A percentile compares a stretch with the other conserved stretches of the same genome.
phyloP scores from a whole-genome alignment of 2,888 invertebrate genomes.

The Ephialtes manifestator region DNA sequence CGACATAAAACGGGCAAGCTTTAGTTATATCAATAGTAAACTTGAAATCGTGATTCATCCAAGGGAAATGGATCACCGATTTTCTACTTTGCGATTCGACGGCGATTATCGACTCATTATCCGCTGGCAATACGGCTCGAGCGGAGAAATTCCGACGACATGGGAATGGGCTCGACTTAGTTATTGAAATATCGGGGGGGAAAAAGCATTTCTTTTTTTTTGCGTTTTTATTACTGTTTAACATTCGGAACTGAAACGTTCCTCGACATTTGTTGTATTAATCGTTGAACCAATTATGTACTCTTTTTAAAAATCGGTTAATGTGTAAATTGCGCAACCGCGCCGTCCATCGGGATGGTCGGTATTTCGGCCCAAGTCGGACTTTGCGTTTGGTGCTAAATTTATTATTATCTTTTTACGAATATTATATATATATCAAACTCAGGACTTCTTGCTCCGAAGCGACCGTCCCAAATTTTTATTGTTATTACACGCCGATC shows the following conservation, averaged over 20 bases:
- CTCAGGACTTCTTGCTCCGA: slow-evolving; percentile 29
- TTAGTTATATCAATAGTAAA: background rate
- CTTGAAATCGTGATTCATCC: slow-evolving; percentile 1
- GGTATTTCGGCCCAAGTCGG: slow-evolving; percentile 33
- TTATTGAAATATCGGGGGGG: slow-evolving; percentile 4
- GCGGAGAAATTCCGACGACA: background rate
- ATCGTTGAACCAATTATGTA: slow-evolving; percentile 33
- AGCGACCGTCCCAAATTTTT: slow-evolving; percentile 53
- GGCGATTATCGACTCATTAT: slow-evolving; percentile 16
- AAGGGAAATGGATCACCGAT: background rate
- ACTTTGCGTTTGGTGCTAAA: slow-evolving; percentile 37
- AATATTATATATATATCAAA: slow-evolving; percentile 30
- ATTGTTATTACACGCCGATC: slow-evolving; percentile 54
- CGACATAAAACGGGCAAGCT: background rate
- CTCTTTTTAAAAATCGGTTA: slow-evolving; percentile 19
- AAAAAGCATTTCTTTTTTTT: slow-evolving; percentile 1
- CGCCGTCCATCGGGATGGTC: slow-evolving; percentile 40
- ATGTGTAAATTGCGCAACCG: slow-evolving; percentile 29
- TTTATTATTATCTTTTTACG: slow-evolving; percentile 13
- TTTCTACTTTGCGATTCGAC: slow-evolving; percentile 17
- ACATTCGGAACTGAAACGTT: slow-evolving; percentile 9
- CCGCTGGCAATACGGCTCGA: background rate
- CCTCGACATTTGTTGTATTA: slow-evolving; percentile 27
- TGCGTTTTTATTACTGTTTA: slow-evolving; percentile 13
- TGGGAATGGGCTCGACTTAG: slow-evolving; percentile 28